phyloP scores from a whole-genome alignment of 2,888 invertebrate species.

The Leptinotarsa haldemani region DNA sequence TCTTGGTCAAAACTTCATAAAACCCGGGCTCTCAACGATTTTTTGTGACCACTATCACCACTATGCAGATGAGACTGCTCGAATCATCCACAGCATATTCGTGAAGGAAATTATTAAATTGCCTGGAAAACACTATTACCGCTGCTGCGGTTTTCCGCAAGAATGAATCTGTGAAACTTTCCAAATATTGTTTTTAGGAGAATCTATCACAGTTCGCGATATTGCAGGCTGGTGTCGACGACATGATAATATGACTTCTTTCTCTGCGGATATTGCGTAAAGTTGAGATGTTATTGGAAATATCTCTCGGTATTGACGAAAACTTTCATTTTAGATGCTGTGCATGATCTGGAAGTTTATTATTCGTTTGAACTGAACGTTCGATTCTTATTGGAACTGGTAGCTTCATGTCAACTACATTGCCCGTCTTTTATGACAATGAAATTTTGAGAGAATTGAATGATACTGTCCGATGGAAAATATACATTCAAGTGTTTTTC shows the following conservation, averaged over 20 bases:
- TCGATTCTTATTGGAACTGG: no score
- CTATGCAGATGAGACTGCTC: slow-evolving; percentile 14
- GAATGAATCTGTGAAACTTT: slow-evolving; percentile 6
- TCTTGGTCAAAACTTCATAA: no score
- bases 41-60: neutral
- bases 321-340: neutral
- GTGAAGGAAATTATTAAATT: slow-evolving; percentile 1
- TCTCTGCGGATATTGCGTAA: neutral
- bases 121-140: neutral
- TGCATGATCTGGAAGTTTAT: neutral
- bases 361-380: neutral
- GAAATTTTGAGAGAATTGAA: no score
- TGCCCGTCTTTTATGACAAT: no score
- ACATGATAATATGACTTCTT: slow-evolving; percentile 12
- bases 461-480: no score
- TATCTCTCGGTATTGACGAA: neutral
- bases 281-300: slow-evolving; percentile 14
- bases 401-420: no score
- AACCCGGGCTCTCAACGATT: neutral
- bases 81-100: neutral
- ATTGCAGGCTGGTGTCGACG: slow-evolving; percentile 2
- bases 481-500: no score
- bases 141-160: neutral
- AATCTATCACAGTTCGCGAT: neutral
- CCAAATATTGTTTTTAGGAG: slow-evolving; percentile 8